Base-by-base conservation (phyloP, 2,888 invertebrate genomes). In the Zygaena filipendulae region DNA sequence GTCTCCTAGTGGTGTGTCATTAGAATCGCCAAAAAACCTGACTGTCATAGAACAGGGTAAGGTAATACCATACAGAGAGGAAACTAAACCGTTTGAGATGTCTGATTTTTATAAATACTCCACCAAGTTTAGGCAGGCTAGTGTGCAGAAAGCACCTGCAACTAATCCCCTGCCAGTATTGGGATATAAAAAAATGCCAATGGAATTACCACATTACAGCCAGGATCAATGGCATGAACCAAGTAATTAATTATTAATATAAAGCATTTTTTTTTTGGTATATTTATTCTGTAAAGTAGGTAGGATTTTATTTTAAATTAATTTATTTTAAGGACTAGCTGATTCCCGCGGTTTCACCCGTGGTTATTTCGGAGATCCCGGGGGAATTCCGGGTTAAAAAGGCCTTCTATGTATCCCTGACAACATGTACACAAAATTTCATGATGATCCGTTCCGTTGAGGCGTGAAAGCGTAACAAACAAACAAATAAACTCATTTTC, bases 21-120 rank as follows among this genome's bases (percentile, higher is more conserved):
- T 87, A 36, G 91, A 91, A 47, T 90, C 91, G 4, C 90, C 92
- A 0, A 89, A 89, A 55, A 92, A 91, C 56, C 84, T 92, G 54
- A 93, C 91, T 1, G 84, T 95, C 0, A 91, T 95, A 16, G 91
- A 92, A 52, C 90, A 91, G 39, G 94, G 93, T 18, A 92, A 91
- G 47, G 93, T 91, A 75, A 92, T 92, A 61, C 94, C 94, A 0
- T 94, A 93, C 57, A 85, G 92, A 51, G 97, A 97, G 74, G 92
- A 94, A 31, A 92, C 93, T 0, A 97, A 97, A 60, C 97, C 97
- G 3, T 97, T 96, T 72, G 97, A 97, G 81, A 95, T 97, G 92
- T 90, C 95, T 0, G 97, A 97, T 68, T 97, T 95, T 66, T 97
- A 96, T 64, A 97, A 97, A 69, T 97, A 97, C 64, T 97, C 96